Evolutionary conservation across 2,113 vertebrate species (phyloP), one percentile per base, ranked within the genome.

Genomic region (Pao palembangensis): DNA sequence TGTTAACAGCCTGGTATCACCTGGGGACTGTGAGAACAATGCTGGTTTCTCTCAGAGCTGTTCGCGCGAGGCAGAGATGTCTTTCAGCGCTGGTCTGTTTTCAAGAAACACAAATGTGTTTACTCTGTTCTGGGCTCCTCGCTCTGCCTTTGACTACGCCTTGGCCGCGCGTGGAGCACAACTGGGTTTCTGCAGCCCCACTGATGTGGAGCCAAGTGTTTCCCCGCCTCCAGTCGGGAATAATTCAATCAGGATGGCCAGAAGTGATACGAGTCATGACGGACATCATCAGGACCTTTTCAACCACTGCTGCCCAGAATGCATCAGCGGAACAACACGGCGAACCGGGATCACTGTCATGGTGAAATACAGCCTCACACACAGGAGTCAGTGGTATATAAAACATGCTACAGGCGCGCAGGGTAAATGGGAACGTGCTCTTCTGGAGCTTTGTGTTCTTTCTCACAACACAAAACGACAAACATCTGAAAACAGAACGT

Each of bases 21-120:
- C 64, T n/a, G 67, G 71, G 81, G 77, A 79, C 57, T 25, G 17
- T 11, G 21, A 69, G 69, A 76, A 71, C 71, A 55, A 56, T 67
- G 63, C 78, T 85, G 83, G 78, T 80, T 88, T 84, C 76, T 70
- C 83, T 89, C 84, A 79, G 47, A 73, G 61, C 69, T 41, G 62
- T 73, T 80, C 15, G 71, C 81, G 80, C 63, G 64, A 82, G 65
- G 78, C 67, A 72, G 66, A 71, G 43, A 60, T 61, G 58, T 79
- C 61, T 75, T 78, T 83, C 59, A 79, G 60, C 74, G 71, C 67
- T 56, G 71, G 54, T 71, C 68, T 74, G 71, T 79, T 84, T 81
- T 87, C 51, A 81, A 69, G 70, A 67, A 76, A 80, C 41, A 76
- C 76, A 82, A 81, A 80, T 69, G 17, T 86, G 85, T 85, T 87